Conservation (phyloP, 2,113 vertebrate species). For the Cisticola juncidis region DNA sequence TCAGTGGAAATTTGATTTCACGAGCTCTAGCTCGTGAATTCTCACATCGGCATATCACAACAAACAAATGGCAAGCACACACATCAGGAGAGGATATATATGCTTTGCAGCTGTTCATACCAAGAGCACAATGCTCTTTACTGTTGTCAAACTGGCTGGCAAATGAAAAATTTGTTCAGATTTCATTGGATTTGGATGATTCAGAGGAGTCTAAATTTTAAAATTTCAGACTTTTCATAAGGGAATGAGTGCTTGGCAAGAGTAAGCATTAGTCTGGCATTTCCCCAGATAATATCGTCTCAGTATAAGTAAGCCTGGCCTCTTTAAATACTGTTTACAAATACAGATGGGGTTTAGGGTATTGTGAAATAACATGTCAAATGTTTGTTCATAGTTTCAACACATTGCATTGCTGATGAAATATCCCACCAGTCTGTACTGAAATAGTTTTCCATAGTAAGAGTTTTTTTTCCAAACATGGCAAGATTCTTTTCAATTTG, state of each 20-base stretch:
- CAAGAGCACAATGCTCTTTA: neutral
- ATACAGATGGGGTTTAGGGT: neutral
- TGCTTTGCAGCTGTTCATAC: neutral
- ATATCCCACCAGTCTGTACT: neutral
- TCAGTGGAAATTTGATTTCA: neutral
- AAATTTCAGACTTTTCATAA: neutral
- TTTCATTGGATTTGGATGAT: neutral
- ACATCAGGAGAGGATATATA: neutral
- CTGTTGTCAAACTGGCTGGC: neutral
- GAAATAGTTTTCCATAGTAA: neutral
- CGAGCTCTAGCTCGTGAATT: neutral
- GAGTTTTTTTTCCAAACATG: neutral
- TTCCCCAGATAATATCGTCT: neutral
- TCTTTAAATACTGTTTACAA: conserved; percentile 16
- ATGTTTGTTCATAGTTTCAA: neutral
- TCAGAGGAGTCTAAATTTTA: neutral
- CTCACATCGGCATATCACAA: neutral
- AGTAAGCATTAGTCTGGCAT: neutral
- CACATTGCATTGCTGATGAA: neutral
- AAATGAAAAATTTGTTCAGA: neutral
- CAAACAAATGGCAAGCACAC: neutral
- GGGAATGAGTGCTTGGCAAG: neutral
- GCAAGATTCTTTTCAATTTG: neutral
- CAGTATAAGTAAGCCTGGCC: neutral
- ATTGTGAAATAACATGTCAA: neutral